Conservation (phyloP, 1,140 invertebrate genomes). For the Brachionus angularis region DNA sequence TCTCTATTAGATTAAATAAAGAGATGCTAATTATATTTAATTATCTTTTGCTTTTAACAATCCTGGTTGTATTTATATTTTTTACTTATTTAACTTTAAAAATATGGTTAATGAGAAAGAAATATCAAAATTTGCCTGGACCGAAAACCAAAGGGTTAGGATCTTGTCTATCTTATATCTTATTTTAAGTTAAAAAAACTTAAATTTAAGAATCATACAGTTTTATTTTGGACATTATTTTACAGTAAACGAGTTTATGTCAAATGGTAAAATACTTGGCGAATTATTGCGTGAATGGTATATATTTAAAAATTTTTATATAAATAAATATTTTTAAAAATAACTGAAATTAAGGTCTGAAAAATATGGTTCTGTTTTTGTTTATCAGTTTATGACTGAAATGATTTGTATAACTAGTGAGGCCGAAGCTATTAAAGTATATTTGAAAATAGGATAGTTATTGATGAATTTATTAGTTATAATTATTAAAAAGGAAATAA, state of each 20-base stretch:
- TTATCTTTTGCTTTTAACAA: too few species aligned
- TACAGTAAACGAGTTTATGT: background rate
- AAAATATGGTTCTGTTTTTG: background rate
- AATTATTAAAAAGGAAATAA: background rate
- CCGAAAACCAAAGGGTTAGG: conserved; percentile 11
- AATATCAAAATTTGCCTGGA: conserved; percentile 24
- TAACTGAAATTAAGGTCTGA: background rate
- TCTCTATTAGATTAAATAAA: too few species aligned
- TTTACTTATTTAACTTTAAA: conserved; percentile 5
- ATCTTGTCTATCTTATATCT: too few species aligned
- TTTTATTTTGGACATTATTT: conserved; percentile 32
- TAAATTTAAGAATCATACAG: background rate
- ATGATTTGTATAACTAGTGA: background rate
- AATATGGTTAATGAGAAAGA: background rate
- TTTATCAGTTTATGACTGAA: background rate
- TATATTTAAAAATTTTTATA: too few species aligned
- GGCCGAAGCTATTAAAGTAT: conserved; percentile 1
- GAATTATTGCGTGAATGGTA: background rate
- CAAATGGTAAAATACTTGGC: background rate
- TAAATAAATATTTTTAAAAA: too few species aligned
- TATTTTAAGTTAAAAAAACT: background rate
- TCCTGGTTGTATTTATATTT: too few species aligned
- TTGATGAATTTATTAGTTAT: background rate
- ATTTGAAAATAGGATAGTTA: background rate
- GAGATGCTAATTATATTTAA: too few species aligned